Evolutionary conservation across 2,888 invertebrate genomes (phyloP), one percentile per base, ranked within the genome.

Genomic region (Ceratothoa steindachneri): DNA sequence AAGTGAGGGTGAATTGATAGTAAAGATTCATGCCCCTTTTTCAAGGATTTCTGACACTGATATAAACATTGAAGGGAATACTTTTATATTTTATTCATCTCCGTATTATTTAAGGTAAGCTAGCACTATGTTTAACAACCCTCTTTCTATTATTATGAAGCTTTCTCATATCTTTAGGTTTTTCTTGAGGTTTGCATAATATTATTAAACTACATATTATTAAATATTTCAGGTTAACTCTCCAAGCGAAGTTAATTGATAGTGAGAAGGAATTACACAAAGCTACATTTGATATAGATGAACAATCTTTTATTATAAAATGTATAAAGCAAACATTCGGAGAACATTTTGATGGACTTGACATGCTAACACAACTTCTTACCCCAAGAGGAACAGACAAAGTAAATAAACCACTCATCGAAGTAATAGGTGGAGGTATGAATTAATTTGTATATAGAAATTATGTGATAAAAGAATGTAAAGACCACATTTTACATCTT

Each of bases 61-160:
- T 29, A 51, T 78, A 53, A 75, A 73, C 30, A 71, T 75, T 52
- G 71, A 71, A 51, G 71, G 60, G 22, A 72, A 78, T 5, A 30
- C 71, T n/a, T 78, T 78, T 53, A 75, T 71, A 1, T 78, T 78
- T 51, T 75, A 73, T 60, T 75, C 77, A 1, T 73, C 77, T 30
- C 77, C 77, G 12, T 78, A 78, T 65, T 77, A 74, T 41, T 55
- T 77, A 41, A 64, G 77, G 77, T 73, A 30, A 70, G 64, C 52
- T 51, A 3, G 9, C 30, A 24, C 30, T 15, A 0, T 30, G 19
- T 67, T 31, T 15, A n/a, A n/a, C n/a, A n/a, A n/a, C n/a, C n/a
- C n/a, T n/a, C n/a, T n/a, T n/a, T n/a, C n/a, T n/a, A n/a, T n/a
- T n/a, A n/a, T n/a, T n/a, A n/a, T n/a, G n/a, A n/a, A n/a, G n/a